Evolutionary conservation across 2,113 vertebrate species (phyloP), one percentile per base, ranked within the genome.

Genomic region (Crotalus tigris): DNA sequence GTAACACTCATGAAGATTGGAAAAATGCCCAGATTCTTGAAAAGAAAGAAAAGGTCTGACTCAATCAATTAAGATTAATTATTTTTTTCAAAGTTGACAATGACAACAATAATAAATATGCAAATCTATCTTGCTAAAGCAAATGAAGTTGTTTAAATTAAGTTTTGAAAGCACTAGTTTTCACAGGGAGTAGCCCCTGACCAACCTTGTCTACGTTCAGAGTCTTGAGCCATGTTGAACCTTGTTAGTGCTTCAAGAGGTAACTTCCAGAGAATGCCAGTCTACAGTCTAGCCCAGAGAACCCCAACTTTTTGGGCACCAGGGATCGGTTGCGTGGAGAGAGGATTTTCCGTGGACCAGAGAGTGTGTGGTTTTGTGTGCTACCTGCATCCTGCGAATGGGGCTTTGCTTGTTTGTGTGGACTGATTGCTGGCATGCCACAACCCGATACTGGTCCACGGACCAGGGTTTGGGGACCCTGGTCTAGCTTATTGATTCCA

Each of bases 1-100:
- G 92, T 91, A 94, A 94, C 88, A 1, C 1, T 93, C 44, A 1
- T 75, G 26, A 95, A 90, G 51, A 87, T 21, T 85, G 4, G 2
- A 5, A 95, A 93, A 90, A 19, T 54, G 39, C 9, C 0, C 44
- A 1, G 5, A 87, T 95, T 85, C 0, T 0, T 89, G 1, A 0
- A 86, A 3, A 90, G 23, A 90, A 87, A 55, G 86, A 7, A 53
- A 7, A 7, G 3, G 39, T 4, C 58, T 39, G 57, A 49, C 44
- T 93, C 64, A 85, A n/a, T 89, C 69, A 85, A 81, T 81, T 81
- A 17, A 81, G 9, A n/a, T 19, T 26, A 86, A 23, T 15, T 58
- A 6, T 39, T 53, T 49, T 54, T 49, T 49, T 1, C 49, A 59
- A 86, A 91, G 21, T 39, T 15, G 10, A 15, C 21, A 33, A 44